These are phyloP conservation scores for Eriocheir sinensis DNA, from an alignment of 1,140 invertebrate genomes.

Conservation along the genomic window DNA sequence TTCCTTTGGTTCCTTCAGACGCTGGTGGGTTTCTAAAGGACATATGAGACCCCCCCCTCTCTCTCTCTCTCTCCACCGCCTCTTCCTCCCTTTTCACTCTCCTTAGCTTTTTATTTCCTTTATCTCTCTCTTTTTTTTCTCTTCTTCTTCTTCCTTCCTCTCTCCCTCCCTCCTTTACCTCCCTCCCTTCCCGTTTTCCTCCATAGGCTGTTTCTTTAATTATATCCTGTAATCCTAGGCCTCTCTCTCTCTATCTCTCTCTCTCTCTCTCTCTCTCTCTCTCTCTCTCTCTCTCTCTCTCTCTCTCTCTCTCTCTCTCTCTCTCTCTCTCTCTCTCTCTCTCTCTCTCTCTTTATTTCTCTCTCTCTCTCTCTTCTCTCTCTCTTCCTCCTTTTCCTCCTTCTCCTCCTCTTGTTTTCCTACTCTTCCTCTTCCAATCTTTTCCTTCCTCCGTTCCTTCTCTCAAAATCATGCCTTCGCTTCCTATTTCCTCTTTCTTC, in stretches of 20 bases:
- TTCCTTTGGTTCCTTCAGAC: no score
- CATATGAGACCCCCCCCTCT: no score
- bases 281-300: background rate
- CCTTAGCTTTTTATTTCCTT: no score
- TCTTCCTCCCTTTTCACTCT: no score
- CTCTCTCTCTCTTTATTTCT: no score
- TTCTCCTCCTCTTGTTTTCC: background rate
- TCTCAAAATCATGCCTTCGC: no score
- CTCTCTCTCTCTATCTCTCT: background rate
- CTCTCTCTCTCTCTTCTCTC: background rate
- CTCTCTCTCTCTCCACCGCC: background rate
- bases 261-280: background rate
- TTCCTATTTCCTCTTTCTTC: background rate
- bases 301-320: background rate
- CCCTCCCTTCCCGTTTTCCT: background rate
- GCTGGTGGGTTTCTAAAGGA: no score
- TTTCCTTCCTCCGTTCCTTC: background rate
- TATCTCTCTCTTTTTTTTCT: no score
- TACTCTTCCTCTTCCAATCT: no score
- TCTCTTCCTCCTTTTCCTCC: background rate
- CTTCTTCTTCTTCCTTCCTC: no score
- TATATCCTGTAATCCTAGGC: no score
- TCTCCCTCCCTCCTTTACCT: background rate
- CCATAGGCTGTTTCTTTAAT: no score
- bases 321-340: background rate